Base-by-base conservation (phyloP, 2,797 vertebrate genomes). In the Pelochelys cantorii region DNA sequence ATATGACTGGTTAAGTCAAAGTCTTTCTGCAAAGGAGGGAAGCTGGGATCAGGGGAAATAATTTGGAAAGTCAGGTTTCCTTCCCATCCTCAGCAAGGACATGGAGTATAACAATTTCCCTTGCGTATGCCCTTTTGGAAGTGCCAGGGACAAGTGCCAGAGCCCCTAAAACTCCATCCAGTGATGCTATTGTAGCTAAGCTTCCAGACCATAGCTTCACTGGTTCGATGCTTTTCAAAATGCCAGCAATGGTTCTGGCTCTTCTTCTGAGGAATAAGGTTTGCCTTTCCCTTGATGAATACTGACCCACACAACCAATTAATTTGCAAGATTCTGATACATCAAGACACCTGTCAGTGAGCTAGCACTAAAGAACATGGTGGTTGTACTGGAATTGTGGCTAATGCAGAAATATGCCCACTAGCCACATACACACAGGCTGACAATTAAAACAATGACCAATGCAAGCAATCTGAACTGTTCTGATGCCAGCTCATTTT, bases 401-500 rank as follows among this genome's bases (percentile, higher is more conserved):
- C 65, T 37, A 71, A 78, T 31, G 12, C 31, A 90, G 56, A 15
- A 86, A 71, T 22, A 22, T 23, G 34, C 25, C 42, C 48, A 77
- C 52, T 48, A 52, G 42, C 25, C 42, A 77, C 74, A 48, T 27
- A 10, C 11, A 77, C 25, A 27, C 25, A 29, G 25, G 42, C 6
- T 52, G 42, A 52, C 42, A 77, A 77, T 77, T 77, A 52, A 77
- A 77, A 42, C 71, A 75, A 77, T 48, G 42, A 48, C 74, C 37
- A 52, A 29, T 27, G 7, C 27, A 29, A 65, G 13, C 0, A 0
- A 59, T 53, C 0, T 0, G 1, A 23, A 5, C 3, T 27, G 34
- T 34, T 81, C 86, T 34, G 34, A 79, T 34, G n/a, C 77, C 85
- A 85, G 22, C 27, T 59, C 10, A 55, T 3, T 4, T 23, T 17